These are phyloP conservation scores for Huso huso DNA, from an alignment of 2,797 vertebrate species.

Conservation along the genomic window DNA sequence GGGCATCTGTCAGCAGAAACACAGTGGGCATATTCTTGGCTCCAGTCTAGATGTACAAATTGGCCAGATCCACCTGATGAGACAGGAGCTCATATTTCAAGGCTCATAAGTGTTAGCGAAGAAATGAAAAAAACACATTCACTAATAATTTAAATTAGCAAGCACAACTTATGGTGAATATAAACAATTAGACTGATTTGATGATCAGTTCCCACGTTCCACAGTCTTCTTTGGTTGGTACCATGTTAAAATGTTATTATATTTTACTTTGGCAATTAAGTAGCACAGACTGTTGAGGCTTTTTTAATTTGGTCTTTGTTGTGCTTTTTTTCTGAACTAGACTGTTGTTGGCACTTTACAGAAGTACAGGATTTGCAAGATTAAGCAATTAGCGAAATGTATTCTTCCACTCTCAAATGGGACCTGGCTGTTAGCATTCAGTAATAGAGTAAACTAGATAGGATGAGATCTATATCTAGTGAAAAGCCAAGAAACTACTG, in stretches of 20 bases:
- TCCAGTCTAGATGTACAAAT: conserved; percentile 65
- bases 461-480: conserved; percentile 43
- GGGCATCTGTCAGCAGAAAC: conserved; percentile 84
- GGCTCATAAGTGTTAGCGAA: conserved; percentile 15
- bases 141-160: background rate
- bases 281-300: too few species aligned
- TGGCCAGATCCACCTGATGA: conserved; percentile 64
- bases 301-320: too few species aligned
- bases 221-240: too few species aligned
- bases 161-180: background rate
- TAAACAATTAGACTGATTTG: too few species aligned
- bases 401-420: conserved; percentile 44
- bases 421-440: conserved; percentile 43
- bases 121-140: background rate
- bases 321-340: too few species aligned
- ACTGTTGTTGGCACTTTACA: too few species aligned
- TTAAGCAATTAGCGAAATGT: conserved; percentile 54
- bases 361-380: conserved; percentile 33
- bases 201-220: too few species aligned
- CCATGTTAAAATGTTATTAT: too few species aligned
- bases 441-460: conserved; percentile 28
- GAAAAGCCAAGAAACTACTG: conserved; percentile 31
- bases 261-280: too few species aligned
- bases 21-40: conserved; percentile 77
- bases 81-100: too few species aligned